Evolutionary conservation across 2,888 invertebrate genomes (phyloP), one percentile per base, ranked within the genome.

Genomic region (Hirtodrosophila duncani): DNA sequence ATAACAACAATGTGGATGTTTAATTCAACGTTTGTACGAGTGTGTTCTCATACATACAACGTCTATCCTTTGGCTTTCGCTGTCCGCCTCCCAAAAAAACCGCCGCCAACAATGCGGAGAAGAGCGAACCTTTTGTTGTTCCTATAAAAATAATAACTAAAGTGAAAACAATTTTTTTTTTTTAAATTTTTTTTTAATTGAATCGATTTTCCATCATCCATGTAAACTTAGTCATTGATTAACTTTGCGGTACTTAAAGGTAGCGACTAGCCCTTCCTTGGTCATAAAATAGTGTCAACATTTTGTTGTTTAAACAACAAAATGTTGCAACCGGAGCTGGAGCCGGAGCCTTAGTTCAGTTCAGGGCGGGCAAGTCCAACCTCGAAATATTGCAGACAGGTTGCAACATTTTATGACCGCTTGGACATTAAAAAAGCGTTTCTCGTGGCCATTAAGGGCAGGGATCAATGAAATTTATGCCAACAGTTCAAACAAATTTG

Each of bases 391-490:
- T 39, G 39, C 39, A 59, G 62, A 61, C 66, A 57, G 70, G 53
- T 50, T 58, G 57, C 41, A 65, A 51, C 36, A 51, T 34, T 69
- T 57, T 62, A 62, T 51, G 51, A 16, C 42, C 34, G 16, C 11
- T 42, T n/a, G n/a, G n/a, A n/a, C 29, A 26, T 39, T 67, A 30
- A 43, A 56, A 43, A 20, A 33, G 31, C 44, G 52, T 51, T 58
- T 44, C 45, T 38, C 51, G 57, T 42, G 48, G 26, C 38, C 72
- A 51, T 64, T 50, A 61, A 52, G 20, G 44, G 38, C 43, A 62
- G 59, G n/a, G 62, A 71, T 71, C 69, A 77, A 65, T 70, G 41
- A 61, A 55, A 66, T 69, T 63, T 66, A 71, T 72, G 67, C 34
- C 63, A 56, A 38, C 43, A 50, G 55, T 60, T 63, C 51, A 53